Conservation (phyloP, 1,140 invertebrate species). For the Agrilus planipennis region DNA sequence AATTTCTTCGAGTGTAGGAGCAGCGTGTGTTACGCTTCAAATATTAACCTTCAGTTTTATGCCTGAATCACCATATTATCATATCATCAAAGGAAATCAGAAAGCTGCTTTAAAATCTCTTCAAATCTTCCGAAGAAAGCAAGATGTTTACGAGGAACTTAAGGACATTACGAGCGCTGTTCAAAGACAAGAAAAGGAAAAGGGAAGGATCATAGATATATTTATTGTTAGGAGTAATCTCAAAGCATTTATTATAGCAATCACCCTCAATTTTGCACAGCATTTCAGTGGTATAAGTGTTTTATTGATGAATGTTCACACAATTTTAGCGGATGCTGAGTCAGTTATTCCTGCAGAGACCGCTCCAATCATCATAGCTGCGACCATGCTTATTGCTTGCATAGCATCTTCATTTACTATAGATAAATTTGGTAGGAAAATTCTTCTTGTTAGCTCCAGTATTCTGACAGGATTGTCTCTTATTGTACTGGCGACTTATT, state of each 20-base stretch:
- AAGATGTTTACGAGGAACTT: constrained; percentile 30
- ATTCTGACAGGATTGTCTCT: not conserved
- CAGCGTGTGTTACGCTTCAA: constrained; percentile 9
- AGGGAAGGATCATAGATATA: constrained; percentile 17
- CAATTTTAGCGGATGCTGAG: constrained; percentile 9
- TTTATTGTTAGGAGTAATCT: constrained; percentile 20
- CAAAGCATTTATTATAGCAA: constrained; percentile 20
- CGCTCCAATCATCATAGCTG: constrained; percentile 13
- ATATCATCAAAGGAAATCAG: constrained; percentile 24
- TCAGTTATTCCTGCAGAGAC: constrained; percentile 1
- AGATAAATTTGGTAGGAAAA: constrained; percentile 6
- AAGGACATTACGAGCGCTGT: constrained; percentile 19
- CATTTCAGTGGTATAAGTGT: constrained; percentile 22
- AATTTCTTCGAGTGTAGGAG: constrained; percentile 10
- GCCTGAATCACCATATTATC: constrained; percentile 21
- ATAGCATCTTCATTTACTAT: constrained; percentile 21
- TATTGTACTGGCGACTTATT: not conserved
- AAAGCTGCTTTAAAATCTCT: constrained; percentile 39
- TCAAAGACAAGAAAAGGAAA: constrained; percentile 16
- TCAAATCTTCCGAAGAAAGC: constrained; percentile 37
- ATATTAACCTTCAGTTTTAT: constrained; percentile 14
- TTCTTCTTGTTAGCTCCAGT: not conserved
- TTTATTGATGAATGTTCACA: constrained; percentile 15
- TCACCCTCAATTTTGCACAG: constrained; percentile 19
- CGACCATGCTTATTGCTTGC: constrained; percentile 20